These are phyloP conservation scores for Euspilapteryx auroguttella DNA, from an alignment of 2,888 invertebrate genomes.

Conservation along the genomic window DNA sequence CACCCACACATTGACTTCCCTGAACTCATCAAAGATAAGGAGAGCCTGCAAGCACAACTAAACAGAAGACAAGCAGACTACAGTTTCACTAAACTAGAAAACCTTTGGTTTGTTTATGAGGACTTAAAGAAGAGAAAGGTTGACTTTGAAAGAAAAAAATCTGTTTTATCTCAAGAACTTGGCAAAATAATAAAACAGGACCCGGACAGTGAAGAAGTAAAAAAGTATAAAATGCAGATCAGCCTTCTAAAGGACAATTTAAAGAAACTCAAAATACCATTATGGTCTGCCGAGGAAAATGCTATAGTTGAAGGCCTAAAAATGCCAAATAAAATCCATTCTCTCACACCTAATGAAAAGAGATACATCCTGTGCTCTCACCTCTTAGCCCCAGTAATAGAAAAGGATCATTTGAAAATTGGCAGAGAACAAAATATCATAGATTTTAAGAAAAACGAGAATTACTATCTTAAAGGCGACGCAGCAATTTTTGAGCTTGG, in stretches of 20 bases:
- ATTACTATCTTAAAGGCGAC: constrained; percentile 66
- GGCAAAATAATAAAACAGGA: constrained; percentile 31
- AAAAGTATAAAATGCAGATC: constrained; percentile 58
- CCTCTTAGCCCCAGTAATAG: constrained; percentile 19
- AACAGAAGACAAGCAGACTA: constrained; percentile 51
- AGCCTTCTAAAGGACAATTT: constrained; percentile 63
- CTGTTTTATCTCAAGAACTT: constrained; percentile 48
- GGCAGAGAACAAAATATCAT: constrained; percentile 54
- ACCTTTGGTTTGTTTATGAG: constrained; percentile 65
- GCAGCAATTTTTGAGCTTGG: constrained; percentile 74
- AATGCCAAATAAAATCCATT: constrained; percentile 72
- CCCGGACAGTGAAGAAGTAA: constrained; percentile 31
- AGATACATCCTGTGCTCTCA: constrained; percentile 24
- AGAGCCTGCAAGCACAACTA: constrained; percentile 56
- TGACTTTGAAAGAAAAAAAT: constrained; percentile 51
- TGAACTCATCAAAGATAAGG: constrained; percentile 48
- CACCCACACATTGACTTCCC: constrained; percentile 70
- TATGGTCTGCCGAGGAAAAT: constrained; percentile 75
- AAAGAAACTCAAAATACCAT: constrained; percentile 61
- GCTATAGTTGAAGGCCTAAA: constrained; percentile 65
- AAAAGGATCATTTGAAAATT: constrained; percentile 57
- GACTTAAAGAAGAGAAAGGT: constrained; percentile 49
- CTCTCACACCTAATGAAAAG: constrained; percentile 56
- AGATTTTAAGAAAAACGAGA: constrained; percentile 60
- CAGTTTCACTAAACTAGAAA: constrained; percentile 56